Evolutionary conservation across 2,113 vertebrate genomes (phyloP).

Genomic region (rabbit (Oryctolagus cuniculus)): mOryCun1.1 NC_091438.1:123677001-123677500

Average conservation of each 20-base stretch:
- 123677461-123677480: background rate
- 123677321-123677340: background rate
- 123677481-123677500: background rate
- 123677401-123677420: background rate
- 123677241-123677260: background rate
- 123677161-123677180: background rate
- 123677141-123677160: slow-evolving; percentile 33
- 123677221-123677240: background rate
- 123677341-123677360: background rate
- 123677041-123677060: slow-evolving; percentile 34
- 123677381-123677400: background rate
- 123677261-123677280: background rate
- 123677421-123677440: background rate
- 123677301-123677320: background rate
- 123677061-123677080: background rate
- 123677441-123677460: slow-evolving; percentile 28
- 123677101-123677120: background rate
- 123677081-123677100: slow-evolving; percentile 31
- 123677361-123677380: background rate
- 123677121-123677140: slow-evolving; percentile 44
- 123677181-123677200: background rate
- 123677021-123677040: background rate
- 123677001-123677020: background rate
- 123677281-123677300: background rate
- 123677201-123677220: background rate